Conservation (phyloP, 2,888 invertebrate genomes). For the Nymphalis polychloros region DNA sequence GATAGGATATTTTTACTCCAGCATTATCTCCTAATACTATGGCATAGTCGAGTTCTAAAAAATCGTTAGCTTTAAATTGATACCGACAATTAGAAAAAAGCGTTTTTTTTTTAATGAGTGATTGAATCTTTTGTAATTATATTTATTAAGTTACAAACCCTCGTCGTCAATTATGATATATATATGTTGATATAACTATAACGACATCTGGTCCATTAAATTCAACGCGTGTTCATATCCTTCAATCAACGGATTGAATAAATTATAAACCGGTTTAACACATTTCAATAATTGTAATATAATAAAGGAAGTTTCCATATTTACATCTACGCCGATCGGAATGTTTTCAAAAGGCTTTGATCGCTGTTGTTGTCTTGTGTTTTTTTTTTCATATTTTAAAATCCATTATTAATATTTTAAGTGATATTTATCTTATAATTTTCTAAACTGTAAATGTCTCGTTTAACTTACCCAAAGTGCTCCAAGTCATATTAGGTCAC, state of each 20-base stretch:
- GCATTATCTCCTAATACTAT: too few relatives aligned
- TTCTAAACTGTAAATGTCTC: too few relatives aligned
- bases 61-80: too few relatives aligned
- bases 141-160: constrained; percentile 6
- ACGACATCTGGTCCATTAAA: constrained; percentile 22
- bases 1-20: too few relatives aligned
- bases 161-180: constrained; percentile 4
- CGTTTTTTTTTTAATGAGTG: too few relatives aligned
- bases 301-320: constrained; percentile 21
- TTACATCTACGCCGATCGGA: neutral
- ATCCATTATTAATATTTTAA: neutral
- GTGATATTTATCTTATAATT: neutral
- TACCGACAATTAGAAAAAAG: too few relatives aligned
- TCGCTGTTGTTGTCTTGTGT: neutral
- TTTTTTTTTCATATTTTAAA: neutral
- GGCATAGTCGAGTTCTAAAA: too few relatives aligned
- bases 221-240: constrained; percentile 24
- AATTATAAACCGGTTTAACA: constrained; percentile 28
- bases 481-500: too few relatives aligned
- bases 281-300: constrained; percentile 21
- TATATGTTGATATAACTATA: constrained; percentile 7
- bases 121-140: too few relatives aligned
- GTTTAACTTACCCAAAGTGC: too few relatives aligned
- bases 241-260: constrained; percentile 25
- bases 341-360: neutral